phyloP scores from a whole-genome alignment of 2,113 vertebrate genomes.

The Leptodactylus fuscus region DNA sequence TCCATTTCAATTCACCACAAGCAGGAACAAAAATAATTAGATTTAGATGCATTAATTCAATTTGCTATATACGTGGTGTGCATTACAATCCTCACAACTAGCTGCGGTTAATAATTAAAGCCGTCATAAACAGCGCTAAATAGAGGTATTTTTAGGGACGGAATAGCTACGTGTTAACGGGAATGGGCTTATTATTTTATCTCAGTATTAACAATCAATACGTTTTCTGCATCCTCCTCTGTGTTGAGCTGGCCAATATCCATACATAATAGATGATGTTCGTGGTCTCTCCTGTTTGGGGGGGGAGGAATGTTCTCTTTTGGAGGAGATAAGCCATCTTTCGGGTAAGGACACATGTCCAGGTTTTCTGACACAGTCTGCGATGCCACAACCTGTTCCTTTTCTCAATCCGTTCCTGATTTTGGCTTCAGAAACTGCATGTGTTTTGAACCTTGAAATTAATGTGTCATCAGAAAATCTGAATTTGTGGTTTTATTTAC shows the following conservation, averaged over 20 bases:
- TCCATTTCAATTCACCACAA: slow-evolving; percentile 23
- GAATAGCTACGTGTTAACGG: neutral
- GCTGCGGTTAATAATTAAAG: neutral
- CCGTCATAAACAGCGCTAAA: neutral
- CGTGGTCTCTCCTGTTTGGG: neutral
- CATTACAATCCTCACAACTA: neutral
- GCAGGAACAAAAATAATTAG: slow-evolving; percentile 23
- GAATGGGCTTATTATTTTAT: neutral
- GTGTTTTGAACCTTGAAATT: too few relatives aligned
- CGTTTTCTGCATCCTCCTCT: neutral
- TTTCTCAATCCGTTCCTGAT: too few relatives aligned
- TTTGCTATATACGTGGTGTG: neutral
- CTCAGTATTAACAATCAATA: neutral
- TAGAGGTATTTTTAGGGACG: neutral
- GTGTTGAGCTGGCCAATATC: neutral
- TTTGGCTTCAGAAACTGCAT: too few relatives aligned
- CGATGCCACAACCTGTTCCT: too few relatives aligned
- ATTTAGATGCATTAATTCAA: slow-evolving; percentile 28
- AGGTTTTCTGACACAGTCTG: too few relatives aligned
- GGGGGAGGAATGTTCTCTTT: neutral
- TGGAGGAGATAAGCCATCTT: neutral
- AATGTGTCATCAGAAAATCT: too few relatives aligned
- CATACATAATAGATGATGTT: neutral
- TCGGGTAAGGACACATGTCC: too few relatives aligned
- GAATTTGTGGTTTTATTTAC: too few relatives aligned